These are phyloP conservation scores for Cyphomyrus discorhynchus DNA, from an alignment of 2,113 vertebrate species.

Conservation along the genomic window DNA sequence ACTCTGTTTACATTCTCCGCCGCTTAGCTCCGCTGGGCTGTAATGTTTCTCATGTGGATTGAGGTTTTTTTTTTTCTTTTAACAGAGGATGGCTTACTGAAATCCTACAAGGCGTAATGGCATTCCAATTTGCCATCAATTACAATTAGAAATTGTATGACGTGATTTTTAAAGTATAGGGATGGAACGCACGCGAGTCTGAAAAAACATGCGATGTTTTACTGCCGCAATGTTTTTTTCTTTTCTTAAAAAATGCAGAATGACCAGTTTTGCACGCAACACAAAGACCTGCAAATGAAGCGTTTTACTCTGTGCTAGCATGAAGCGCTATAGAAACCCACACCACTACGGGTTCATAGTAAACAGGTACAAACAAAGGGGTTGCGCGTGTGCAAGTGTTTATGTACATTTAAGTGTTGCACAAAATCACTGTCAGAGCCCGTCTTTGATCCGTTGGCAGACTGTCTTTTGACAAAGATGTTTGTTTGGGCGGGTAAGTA, in stretches of 20 bases:
- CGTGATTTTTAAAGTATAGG: not conserved
- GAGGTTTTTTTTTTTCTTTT: not conserved
- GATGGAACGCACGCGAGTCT: not conserved
- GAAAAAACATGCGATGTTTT: not conserved
- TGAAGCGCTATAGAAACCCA: not conserved
- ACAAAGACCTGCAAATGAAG: not conserved
- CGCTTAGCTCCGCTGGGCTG: not conserved
- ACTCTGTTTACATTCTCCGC: not conserved
- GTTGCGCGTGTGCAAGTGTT: slow-evolving; percentile 1
- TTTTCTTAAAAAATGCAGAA: not conserved
- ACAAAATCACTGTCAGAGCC: slow-evolving; percentile 40
- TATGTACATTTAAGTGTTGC: slow-evolving; percentile 13
- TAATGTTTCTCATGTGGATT: not conserved
- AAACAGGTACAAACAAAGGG: not conserved
- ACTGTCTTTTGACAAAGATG: slow-evolving; percentile 56
- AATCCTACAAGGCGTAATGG: not conserved
- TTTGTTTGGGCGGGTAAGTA: slow-evolving; percentile 59
- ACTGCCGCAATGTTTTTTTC: not conserved
- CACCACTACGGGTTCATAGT: not conserved
- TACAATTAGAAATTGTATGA: not conserved
- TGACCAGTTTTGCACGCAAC: not conserved
- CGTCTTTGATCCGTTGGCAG: slow-evolving; percentile 56
- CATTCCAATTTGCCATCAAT: not conserved
- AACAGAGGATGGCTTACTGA: not conserved
- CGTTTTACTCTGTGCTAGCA: not conserved